Conservation (phyloP, 2,888 invertebrate genomes). For the Synergus itoensis region DNA sequence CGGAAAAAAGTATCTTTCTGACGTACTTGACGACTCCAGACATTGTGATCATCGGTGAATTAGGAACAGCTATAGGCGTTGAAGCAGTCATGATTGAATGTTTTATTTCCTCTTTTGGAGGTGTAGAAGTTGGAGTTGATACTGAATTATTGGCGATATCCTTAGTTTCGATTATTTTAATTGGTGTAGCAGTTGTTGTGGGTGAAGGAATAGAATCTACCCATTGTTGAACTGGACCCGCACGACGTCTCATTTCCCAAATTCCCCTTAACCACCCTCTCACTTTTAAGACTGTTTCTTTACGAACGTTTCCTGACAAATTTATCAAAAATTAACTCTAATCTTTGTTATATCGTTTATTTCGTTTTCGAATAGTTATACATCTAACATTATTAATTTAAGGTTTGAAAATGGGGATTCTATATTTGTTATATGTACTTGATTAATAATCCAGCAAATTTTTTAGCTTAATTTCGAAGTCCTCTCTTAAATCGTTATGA, state of each 20-base stretch:
- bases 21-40: conserved; percentile 65
- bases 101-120: conserved; percentile 55
- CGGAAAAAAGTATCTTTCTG: neutral
- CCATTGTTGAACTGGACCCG: conserved; percentile 86
- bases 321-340: neutral
- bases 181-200: conserved; percentile 58
- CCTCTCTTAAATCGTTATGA: too few relatives aligned
- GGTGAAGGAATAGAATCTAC: conserved; percentile 83
- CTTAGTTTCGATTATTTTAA: conserved; percentile 46
- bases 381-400: too few relatives aligned
- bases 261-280: conserved; percentile 73
- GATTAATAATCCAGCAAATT: neutral
- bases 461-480: neutral
- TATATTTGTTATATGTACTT: neutral
- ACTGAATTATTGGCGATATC: conserved; percentile 50
- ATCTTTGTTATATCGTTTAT: neutral
- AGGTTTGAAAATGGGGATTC: too few relatives aligned
- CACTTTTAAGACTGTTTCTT: conserved; percentile 72
- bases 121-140: conserved; percentile 48
- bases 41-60: conserved; percentile 65
- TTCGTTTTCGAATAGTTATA: neutral
- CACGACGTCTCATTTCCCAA: conserved; percentile 82
- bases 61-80: conserved; percentile 69
- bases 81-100: conserved; percentile 71
- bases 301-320: conserved; percentile 70